phyloP scores from a whole-genome alignment of 2,113 vertebrate genomes.

The Proteles cristata region DNA sequence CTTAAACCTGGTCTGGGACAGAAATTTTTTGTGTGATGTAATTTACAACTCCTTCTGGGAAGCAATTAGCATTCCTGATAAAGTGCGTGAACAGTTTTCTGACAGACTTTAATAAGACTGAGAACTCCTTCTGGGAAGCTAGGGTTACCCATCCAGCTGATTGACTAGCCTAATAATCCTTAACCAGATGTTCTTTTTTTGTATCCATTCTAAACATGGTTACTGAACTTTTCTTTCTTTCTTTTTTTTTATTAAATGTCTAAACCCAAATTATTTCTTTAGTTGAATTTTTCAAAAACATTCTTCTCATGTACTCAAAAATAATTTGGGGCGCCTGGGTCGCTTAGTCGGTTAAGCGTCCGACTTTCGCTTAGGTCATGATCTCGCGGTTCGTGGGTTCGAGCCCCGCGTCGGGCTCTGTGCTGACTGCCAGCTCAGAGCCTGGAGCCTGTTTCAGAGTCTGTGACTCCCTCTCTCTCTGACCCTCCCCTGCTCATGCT shows the following conservation, averaged over 20 bases:
- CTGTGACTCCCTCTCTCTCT: no score
- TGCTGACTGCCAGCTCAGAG: no score
- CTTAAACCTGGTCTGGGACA: constrained; percentile 56
- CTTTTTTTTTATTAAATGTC: constrained; percentile 30
- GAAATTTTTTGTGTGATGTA: constrained; percentile 70
- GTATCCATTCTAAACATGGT: constrained; percentile 31
- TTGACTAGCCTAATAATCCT: constrained; percentile 76
- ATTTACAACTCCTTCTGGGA: constrained; percentile 79
- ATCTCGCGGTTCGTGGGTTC: no score
- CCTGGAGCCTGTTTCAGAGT: no score
- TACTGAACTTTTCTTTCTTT: constrained; percentile 31
- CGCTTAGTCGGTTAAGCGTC: no score
- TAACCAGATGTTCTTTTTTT: constrained; percentile 72
- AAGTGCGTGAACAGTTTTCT: constrained; percentile 73
- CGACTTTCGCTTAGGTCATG: no score
- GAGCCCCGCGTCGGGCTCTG: no score
- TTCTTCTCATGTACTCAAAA: background rate
- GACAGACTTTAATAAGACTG: constrained; percentile 76
- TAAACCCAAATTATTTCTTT: constrained; percentile 47
- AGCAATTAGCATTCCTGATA: constrained; percentile 79
- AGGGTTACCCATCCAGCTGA: constrained; percentile 73
- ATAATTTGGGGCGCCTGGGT: background rate
- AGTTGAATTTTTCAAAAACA: constrained; percentile 45
- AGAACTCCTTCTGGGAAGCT: constrained; percentile 74
- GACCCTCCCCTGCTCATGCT: no score